A percentile compares a stretch with the other conserved stretches of the same genome.
These are phyloP conservation scores for Pelecanoides urinatrix DNA, from an alignment of 2,113 vertebrate species.

Conservation along the genomic window DNA sequence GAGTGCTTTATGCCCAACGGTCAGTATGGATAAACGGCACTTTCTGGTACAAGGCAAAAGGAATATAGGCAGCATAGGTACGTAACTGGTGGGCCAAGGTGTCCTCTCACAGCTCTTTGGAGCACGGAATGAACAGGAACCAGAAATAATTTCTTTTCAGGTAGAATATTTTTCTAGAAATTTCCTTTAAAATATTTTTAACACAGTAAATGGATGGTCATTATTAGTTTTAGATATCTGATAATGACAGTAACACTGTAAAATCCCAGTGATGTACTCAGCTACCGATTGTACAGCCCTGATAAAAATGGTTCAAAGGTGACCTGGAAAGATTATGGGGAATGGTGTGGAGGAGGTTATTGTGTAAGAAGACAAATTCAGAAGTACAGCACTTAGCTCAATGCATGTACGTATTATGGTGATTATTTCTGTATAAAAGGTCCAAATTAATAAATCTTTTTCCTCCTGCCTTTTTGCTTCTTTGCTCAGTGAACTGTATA, in stretches of 20 bases:
- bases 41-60: background rate
- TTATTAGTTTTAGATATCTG: background rate
- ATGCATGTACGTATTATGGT: background rate
- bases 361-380: constrained; percentile 7
- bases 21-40: background rate
- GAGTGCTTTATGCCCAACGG: background rate
- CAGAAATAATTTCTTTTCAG: background rate
- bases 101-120: background rate
- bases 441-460: constrained; percentile 13
- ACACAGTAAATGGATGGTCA: background rate
- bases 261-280: background rate
- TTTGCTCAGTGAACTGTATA: constrained; percentile 8
- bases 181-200: background rate
- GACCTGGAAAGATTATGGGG: background rate
- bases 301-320: background rate
- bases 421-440: background rate
- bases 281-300: background rate
- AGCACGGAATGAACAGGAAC: background rate
- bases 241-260: background rate
- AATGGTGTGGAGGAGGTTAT: background rate
- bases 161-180: background rate
- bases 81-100: background rate
- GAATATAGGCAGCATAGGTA: background rate
- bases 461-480: constrained; percentile 3
- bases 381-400: constrained; percentile 11